A percentile compares a stretch with the other conserved stretches of the same genome.
Conservation (phyloP, 2,797 vertebrate species). For the Myotis findleyi region DNA sequence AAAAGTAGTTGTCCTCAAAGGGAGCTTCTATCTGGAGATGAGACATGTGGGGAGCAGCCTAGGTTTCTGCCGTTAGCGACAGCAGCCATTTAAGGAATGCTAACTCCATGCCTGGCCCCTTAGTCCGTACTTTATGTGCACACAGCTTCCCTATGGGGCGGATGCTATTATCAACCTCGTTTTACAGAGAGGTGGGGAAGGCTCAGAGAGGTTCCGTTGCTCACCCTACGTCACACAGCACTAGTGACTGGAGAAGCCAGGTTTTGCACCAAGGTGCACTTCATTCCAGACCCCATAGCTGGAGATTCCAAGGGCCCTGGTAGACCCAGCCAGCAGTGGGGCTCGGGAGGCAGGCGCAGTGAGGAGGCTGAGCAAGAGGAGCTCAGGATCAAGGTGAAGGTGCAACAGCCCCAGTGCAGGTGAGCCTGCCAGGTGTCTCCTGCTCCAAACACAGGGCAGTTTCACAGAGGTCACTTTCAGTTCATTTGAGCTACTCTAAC, state of each 20-base stretch:
- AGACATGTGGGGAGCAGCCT: background rate
- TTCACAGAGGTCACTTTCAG: background rate
- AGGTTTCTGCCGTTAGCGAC: background rate
- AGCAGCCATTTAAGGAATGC: background rate
- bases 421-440: accelerated
- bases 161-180: background rate
- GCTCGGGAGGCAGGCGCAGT: accelerated
- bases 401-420: accelerated
- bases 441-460: too few species aligned
- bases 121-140: background rate
- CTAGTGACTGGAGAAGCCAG: background rate
- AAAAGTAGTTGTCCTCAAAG: background rate
- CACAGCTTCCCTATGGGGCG: background rate
- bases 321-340: background rate
- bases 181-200: background rate
- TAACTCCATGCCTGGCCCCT: background rate
- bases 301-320: background rate
- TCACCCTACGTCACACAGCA: background rate
- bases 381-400: background rate
- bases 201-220: background rate
- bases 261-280: background rate
- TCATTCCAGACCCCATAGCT: background rate
- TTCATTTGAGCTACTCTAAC: background rate
- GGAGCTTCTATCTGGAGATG: background rate
- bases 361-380: background rate